A percentile compares a stretch with the other conserved stretches of the same genome.
Conservation (phyloP, 2,888 invertebrate species). For the Rosalia funebris region DNA sequence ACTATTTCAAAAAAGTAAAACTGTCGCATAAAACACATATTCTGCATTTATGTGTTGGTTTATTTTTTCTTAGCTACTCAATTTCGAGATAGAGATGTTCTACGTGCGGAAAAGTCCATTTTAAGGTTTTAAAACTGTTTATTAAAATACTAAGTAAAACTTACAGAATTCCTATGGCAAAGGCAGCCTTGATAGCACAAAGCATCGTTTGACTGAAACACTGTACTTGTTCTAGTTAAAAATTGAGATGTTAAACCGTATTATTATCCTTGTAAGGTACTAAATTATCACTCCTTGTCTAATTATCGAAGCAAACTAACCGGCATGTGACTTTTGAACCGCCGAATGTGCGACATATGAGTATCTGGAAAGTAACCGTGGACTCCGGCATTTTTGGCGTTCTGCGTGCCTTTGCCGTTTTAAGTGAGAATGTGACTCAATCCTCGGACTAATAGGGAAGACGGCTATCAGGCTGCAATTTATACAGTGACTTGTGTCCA, state of each 20-base stretch:
- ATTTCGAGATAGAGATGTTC: no score
- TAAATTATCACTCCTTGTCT: background rate
- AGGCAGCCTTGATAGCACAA: background rate
- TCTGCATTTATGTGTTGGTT: no score
- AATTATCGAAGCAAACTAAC: conserved; percentile 6
- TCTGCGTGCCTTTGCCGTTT: background rate
- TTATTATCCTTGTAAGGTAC: background rate
- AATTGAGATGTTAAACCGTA: background rate
- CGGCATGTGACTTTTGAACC: background rate
- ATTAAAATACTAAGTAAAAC: no score
- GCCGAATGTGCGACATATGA: background rate
- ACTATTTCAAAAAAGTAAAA: no score
- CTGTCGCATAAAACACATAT: no score
- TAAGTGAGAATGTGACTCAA: conserved; percentile 16
- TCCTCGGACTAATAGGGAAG: conserved; percentile 18
- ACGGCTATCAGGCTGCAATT: conserved; percentile 12
- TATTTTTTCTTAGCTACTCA: no score
- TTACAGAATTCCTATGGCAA: no score
- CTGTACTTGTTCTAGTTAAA: background rate
- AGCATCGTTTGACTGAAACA: background rate
- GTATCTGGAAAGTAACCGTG: background rate
- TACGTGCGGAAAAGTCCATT: no score
- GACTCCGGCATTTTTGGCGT: background rate
- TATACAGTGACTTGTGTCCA: conserved; percentile 6
- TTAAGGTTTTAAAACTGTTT: no score